These are phyloP conservation scores for Peromyscus nudipes DNA, from an alignment of 2,797 vertebrate species.

Conservation along the genomic window DNA sequence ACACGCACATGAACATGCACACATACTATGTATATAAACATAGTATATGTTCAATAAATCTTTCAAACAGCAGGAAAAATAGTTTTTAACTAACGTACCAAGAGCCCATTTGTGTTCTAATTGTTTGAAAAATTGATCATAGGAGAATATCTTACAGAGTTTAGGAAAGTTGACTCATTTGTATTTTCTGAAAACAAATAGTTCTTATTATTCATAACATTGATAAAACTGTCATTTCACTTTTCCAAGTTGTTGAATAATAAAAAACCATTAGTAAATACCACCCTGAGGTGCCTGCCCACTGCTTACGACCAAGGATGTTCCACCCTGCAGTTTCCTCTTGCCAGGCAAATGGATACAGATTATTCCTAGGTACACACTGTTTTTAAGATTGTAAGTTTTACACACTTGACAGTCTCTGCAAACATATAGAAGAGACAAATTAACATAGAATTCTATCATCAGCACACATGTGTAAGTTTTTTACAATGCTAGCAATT, in stretches of 20 bases:
- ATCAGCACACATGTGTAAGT: neutral
- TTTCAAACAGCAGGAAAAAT: neutral
- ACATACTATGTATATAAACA: neutral
- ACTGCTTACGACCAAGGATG: neutral
- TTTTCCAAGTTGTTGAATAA: constrained; percentile 21
- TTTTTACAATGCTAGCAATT: neutral
- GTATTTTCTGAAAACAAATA: neutral
- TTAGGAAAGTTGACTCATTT: neutral
- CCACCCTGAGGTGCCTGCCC: neutral
- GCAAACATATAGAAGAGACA: neutral
- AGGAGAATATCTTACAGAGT: neutral
- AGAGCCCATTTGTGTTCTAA: neutral
- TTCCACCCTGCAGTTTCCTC: neutral
- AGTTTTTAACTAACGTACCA: neutral
- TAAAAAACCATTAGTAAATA: neutral
- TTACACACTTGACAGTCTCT: neutral
- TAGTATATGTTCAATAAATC: neutral
- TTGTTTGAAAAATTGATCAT: constrained; percentile 7
- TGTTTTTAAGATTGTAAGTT: neutral
- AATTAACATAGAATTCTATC: constrained; percentile 14
- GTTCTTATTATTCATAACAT: neutral
- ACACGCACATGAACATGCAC: neutral
- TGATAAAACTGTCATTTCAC: constrained; percentile 45
- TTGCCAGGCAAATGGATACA: neutral
- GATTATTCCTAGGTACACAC: neutral